A percentile compares a stretch with the other conserved stretches of the same genome.
Conservation (phyloP, 2,113 vertebrate species). For the Pseudopipra pipra region DNA sequence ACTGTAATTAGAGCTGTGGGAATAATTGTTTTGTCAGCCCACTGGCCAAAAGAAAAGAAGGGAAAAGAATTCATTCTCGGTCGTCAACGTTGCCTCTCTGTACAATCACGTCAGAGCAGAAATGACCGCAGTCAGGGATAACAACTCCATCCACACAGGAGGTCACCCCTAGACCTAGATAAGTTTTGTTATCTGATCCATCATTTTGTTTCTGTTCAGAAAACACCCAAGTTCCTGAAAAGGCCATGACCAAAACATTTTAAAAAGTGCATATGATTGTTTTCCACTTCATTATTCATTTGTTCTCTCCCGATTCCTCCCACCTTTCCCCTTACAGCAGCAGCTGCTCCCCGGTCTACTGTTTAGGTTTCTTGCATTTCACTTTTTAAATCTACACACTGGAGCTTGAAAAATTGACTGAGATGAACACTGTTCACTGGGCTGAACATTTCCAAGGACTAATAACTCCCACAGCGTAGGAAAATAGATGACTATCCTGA, state of each 20-base stretch:
- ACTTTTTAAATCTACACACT: not conserved
- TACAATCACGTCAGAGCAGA: rapidly evolving
- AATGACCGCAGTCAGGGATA: not conserved
- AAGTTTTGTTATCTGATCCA: not conserved
- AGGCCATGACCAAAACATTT: not conserved
- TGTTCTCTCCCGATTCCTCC: not conserved
- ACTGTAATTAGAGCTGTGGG: not conserved
- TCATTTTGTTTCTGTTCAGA: not conserved
- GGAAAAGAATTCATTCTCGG: not conserved
- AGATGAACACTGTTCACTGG: not conserved
- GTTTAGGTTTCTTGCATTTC: not conserved
- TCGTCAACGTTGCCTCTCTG: not conserved
- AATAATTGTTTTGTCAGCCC: not conserved
- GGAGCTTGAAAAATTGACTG: not conserved
- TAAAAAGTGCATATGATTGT: not conserved
- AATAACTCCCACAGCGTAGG: not conserved
- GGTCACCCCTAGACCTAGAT: not conserved
- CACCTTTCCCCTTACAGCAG: not conserved
- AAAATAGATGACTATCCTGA: not conserved
- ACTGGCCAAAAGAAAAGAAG: not conserved
- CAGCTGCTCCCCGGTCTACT: not conserved
- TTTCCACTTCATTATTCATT: not conserved
- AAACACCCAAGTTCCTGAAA: not conserved
- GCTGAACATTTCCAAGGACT: not conserved
- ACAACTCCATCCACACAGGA: rapidly evolving